These are phyloP conservation scores for Zaprionus ornatus DNA, from an alignment of 1,140 invertebrate species.

Conservation along the genomic window DNA sequence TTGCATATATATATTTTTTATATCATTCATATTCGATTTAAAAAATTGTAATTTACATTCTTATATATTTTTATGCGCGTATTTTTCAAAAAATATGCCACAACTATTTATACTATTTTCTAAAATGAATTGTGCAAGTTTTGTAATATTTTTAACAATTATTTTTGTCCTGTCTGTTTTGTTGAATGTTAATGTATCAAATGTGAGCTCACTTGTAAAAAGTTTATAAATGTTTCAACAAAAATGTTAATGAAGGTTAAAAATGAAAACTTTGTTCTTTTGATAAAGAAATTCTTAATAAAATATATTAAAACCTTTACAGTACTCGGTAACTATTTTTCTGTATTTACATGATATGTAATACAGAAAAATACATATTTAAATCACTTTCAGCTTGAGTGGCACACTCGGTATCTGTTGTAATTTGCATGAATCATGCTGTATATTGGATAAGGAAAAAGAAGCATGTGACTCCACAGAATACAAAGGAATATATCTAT, in stretches of 20 bases:
- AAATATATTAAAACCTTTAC: conserved; percentile 41
- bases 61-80: conserved; percentile 35
- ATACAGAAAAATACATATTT: too few relatives aligned
- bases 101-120: conserved; percentile 41
- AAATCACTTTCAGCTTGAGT: conserved; percentile 6
- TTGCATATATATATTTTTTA: conserved; percentile 18
- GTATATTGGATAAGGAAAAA: conserved; percentile 11
- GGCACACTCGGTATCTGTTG: conserved; percentile 20
- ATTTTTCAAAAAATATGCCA: conserved; percentile 47
- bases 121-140: conserved; percentile 29
- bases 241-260: conserved; percentile 59
- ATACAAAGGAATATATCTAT: neutral
- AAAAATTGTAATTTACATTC: conserved; percentile 51
- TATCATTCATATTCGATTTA: conserved; percentile 40
- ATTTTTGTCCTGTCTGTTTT: conserved; percentile 31
- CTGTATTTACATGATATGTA: too few relatives aligned
- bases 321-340: neutral
- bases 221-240: conserved; percentile 61
- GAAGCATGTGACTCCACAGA: conserved; percentile 15
- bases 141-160: conserved; percentile 18
- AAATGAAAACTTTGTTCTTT: conserved; percentile 69
- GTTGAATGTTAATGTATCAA: conserved; percentile 28
- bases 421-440: conserved; percentile 34
- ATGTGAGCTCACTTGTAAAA: conserved; percentile 29
- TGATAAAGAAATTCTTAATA: conserved; percentile 68